Percentiles rank a stretch among this genome's conserved stretches.
Evolutionary conservation across 2,888 invertebrate genomes (phyloP).

Genomic region (Scrobipalpa atriplicella): DNA sequence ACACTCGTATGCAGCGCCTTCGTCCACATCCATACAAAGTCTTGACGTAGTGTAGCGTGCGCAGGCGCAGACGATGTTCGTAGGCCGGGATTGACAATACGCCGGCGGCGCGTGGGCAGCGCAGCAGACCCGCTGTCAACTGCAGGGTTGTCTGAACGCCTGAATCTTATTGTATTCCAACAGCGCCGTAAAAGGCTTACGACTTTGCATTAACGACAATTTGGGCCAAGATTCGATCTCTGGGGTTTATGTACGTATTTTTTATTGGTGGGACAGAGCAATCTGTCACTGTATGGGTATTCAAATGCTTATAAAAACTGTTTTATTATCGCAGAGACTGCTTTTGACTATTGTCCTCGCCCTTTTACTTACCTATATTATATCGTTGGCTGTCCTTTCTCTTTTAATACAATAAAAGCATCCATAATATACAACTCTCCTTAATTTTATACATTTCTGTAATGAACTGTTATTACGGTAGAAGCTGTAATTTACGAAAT

Average conservation of each 20-base stretch:
- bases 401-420: background rate
- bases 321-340: too few species aligned
- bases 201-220: too few species aligned
- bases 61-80: background rate
- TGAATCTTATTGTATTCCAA: background rate
- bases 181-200: too few species aligned
- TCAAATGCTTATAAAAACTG: too few species aligned
- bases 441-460: background rate
- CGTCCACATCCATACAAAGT: too few species aligned
- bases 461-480: background rate
- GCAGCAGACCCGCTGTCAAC: constrained; percentile 44
- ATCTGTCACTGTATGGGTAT: too few species aligned
- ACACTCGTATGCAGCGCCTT: too few species aligned
- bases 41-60: background rate
- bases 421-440: background rate
- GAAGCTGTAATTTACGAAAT: background rate
- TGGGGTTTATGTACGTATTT: too few species aligned
- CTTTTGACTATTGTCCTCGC: too few species aligned
- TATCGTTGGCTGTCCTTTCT: background rate
- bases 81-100: constrained; percentile 46
- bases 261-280: too few species aligned
- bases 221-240: too few species aligned
- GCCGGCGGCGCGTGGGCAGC: constrained; percentile 52
- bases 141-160: constrained; percentile 41
- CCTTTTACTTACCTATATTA: too few species aligned